Percentiles rank a stretch among this genome's conserved stretches.
Conservation (phyloP, 2,113 vertebrate genomes). For the Garra rufa region DNA sequence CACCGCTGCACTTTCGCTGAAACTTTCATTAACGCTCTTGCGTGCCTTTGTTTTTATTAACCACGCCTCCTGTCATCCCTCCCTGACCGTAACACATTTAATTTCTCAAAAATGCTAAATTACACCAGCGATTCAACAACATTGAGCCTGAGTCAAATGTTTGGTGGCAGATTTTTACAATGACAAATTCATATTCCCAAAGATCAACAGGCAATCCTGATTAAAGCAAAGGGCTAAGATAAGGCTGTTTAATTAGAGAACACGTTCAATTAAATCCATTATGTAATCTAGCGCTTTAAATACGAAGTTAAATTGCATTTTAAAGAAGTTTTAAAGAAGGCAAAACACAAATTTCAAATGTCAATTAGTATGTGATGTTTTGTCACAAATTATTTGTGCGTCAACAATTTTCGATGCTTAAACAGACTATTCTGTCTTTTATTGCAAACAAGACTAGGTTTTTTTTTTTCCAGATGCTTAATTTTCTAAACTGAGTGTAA, state of each 20-base stretch:
- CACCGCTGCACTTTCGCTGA: constrained; percentile 43
- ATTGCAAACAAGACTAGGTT: background rate
- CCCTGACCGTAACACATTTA: constrained; percentile 19
- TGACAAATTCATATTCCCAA: constrained; percentile 38
- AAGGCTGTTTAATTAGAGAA: background rate
- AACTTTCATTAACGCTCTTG: constrained; percentile 59
- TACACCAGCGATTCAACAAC: background rate
- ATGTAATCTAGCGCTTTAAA: background rate
- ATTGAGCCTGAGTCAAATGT: background rate
- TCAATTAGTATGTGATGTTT: background rate
- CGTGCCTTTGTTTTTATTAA: constrained; percentile 52
- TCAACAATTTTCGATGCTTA: background rate
- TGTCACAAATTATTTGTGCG: background rate
- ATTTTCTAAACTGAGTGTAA: too few relatives aligned
- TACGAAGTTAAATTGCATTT: too few relatives aligned
- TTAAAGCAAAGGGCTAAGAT: constrained; percentile 3
- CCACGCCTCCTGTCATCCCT: constrained; percentile 4
- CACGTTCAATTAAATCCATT: background rate
- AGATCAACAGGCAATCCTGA: constrained; percentile 55
- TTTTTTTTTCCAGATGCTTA: background rate
- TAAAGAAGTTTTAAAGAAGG: background rate
- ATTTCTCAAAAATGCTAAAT: constrained; percentile 30
- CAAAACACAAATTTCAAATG: background rate
- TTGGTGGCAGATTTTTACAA: constrained; percentile 31
- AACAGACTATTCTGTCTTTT: background rate